Conservation (phyloP, 2,797 vertebrate species). For the Tiaroga cobitis region DNA sequence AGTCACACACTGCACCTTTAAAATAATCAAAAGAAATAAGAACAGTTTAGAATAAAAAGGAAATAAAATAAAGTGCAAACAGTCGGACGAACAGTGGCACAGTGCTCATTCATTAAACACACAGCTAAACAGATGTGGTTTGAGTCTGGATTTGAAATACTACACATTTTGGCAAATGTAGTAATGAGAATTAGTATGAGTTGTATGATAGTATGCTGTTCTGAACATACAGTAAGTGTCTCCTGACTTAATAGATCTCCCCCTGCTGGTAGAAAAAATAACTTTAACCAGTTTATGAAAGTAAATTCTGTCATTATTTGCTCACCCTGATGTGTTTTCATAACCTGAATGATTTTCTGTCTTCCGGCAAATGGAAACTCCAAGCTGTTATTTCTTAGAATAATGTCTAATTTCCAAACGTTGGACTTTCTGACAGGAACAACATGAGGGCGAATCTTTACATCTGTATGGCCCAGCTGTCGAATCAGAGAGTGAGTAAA, state of each 20-base stretch:
- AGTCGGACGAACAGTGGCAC: too few relatives aligned
- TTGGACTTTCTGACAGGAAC: background rate
- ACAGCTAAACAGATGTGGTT: too few relatives aligned
- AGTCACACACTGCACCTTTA: too few relatives aligned
- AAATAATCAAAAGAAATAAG: too few relatives aligned
- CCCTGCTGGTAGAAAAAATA: background rate
- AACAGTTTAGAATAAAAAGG: too few relatives aligned
- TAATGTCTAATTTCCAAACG: background rate
- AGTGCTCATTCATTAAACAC: too few relatives aligned
- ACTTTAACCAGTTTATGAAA: background rate
- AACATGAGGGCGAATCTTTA: background rate
- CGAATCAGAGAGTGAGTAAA: background rate
- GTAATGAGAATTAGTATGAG: background rate
- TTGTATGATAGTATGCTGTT: background rate
- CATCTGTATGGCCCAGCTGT: background rate
- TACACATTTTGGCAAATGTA: background rate
- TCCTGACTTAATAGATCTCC: background rate
- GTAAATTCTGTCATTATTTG: background rate
- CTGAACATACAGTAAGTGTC: background rate
- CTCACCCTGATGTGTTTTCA: background rate
- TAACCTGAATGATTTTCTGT: background rate
- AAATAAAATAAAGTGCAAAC: too few relatives aligned
- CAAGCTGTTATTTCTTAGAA: background rate
- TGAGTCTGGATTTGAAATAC: too few relatives aligned
- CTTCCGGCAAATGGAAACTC: background rate